A percentile compares a stretch with the other conserved stretches of the same genome.
Evolutionary conservation across 2,113 vertebrate species (phyloP).

Genomic region (Tragelaphus buxtoni): DNA sequence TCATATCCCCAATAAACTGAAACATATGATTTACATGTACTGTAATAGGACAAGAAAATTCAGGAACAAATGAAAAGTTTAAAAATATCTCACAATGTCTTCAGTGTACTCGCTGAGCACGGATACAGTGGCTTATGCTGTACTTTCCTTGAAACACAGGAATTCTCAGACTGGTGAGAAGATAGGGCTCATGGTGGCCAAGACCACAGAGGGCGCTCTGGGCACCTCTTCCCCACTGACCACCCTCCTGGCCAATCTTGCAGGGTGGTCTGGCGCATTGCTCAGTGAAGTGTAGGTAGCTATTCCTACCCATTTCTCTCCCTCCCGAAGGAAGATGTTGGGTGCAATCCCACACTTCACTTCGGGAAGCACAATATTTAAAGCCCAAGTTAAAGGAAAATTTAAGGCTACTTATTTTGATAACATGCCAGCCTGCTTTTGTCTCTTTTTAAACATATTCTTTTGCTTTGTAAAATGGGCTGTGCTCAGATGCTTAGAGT

Average conservation of each 20-base stretch:
- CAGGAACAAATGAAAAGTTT: background rate
- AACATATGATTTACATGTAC: background rate
- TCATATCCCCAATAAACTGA: background rate
- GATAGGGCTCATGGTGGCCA: background rate
- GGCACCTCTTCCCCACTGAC: background rate
- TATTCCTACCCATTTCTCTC: slow-evolving; percentile 63
- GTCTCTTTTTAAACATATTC: background rate
- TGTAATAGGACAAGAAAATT: background rate
- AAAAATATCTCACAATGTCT: background rate
- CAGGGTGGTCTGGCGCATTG: background rate
- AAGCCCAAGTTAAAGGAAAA: slow-evolving; percentile 57
- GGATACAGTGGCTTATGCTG: background rate
- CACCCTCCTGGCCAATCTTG: background rate
- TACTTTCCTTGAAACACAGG: background rate
- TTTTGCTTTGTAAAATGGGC: slow-evolving; percentile 32
- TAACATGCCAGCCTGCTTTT: slow-evolving; percentile 16
- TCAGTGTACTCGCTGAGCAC: background rate
- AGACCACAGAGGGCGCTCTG: background rate
- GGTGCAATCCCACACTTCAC: background rate
- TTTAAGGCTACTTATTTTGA: slow-evolving; percentile 59
- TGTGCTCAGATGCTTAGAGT: background rate
- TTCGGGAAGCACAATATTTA: slow-evolving; percentile 52
- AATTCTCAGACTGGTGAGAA: background rate
- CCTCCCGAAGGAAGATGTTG: slow-evolving; percentile 50
- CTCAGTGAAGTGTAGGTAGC: background rate